These are phyloP conservation scores for Eira barbara DNA, from an alignment of 2,113 vertebrate genomes.

Conservation along the genomic window DNA sequence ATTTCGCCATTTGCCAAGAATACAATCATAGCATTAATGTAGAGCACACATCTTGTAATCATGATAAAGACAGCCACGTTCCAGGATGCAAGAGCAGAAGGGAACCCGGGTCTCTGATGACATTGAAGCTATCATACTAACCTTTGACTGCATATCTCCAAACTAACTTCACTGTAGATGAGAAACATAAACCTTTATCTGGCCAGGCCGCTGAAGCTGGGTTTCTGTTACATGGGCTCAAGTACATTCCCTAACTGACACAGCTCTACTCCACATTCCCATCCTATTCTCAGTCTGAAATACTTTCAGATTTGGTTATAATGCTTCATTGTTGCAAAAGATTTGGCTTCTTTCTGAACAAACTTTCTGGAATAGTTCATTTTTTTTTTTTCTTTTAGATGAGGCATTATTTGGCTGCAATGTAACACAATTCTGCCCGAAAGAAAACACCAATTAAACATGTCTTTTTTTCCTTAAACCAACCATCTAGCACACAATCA, in stretches of 20 bases:
- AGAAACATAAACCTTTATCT: neutral
- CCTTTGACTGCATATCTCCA: neutral
- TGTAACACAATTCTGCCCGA: constrained; percentile 5
- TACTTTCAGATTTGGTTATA: constrained; percentile 20
- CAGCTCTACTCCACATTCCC: neutral
- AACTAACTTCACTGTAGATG: neutral
- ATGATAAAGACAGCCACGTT: fast-evolving
- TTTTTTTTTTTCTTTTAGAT: constrained; percentile 56
- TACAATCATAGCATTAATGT: neutral
- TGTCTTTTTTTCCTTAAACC: neutral
- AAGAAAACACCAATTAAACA: constrained; percentile 36
- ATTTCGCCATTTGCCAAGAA: neutral
- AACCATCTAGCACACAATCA: neutral
- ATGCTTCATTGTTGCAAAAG: constrained; percentile 46
- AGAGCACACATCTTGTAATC: neutral
- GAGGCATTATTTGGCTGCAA: constrained; percentile 55
- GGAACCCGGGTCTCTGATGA: neutral
- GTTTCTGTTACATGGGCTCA: neutral
- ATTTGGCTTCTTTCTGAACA: constrained; percentile 32
- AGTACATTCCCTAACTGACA: neutral
- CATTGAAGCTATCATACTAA: neutral
- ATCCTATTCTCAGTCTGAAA: neutral
- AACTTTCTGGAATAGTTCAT: constrained; percentile 42
- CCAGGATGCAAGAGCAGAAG: neutral
- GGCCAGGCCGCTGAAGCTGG: neutral